Evolutionary conservation across 2,888 invertebrate species (phyloP).

Genomic region (Eupithecia tripunctaria): DNA sequence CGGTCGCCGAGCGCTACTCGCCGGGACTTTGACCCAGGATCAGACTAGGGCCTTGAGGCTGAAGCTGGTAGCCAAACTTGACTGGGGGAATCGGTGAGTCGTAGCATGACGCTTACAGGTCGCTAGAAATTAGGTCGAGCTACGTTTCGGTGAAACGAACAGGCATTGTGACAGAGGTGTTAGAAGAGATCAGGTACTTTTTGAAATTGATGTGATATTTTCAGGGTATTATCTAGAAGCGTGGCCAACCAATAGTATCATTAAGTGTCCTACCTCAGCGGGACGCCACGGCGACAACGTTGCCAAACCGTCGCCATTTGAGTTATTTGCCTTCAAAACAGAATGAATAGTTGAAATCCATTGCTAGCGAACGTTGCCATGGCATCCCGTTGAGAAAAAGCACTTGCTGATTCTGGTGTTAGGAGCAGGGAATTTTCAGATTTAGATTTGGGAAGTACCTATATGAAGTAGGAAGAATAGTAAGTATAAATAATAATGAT

Average conservation of each 20-base stretch:
- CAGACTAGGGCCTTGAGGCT: slow-evolving; percentile 94
- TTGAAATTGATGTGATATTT: neutral
- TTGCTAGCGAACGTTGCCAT: too few species aligned
- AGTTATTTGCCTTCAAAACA: too few species aligned
- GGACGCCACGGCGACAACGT: too few species aligned
- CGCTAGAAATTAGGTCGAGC: neutral
- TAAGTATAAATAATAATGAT: neutral
- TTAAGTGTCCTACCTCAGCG: too few species aligned
- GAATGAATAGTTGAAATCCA: too few species aligned
- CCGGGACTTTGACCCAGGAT: slow-evolving; percentile 95
- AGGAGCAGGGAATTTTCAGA: neutral
- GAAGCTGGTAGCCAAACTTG: slow-evolving; percentile 95
- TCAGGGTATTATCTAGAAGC: neutral
- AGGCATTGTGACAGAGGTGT: neutral
- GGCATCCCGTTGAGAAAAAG: too few species aligned
- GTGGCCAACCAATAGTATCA: neutral
- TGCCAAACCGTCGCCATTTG: too few species aligned
- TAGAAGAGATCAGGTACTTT: neutral
- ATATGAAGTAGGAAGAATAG: neutral
- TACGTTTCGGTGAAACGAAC: neutral
- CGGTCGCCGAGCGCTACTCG: slow-evolving; percentile 92
- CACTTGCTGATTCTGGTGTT: too few species aligned
- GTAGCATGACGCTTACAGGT: slow-evolving; percentile 6
- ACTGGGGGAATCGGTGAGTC: slow-evolving; percentile 98
- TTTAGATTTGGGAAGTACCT: neutral